Percentiles rank a stretch among this genome's conserved stretches.
Conservation (phyloP, 2,113 vertebrate genomes). For the Podarcis raffonei region DNA sequence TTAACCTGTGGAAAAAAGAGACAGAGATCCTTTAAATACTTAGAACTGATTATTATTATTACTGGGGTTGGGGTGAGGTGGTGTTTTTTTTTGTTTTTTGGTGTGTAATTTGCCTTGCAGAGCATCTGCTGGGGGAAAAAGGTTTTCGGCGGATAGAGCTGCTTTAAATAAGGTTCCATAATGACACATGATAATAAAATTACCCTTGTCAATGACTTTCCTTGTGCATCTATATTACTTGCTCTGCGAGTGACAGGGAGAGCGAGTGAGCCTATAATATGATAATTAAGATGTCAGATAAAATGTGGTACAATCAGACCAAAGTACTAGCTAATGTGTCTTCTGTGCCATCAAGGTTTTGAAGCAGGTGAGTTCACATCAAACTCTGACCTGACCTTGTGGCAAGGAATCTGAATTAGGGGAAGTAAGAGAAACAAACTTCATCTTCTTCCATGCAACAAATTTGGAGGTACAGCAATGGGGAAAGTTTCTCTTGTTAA, state of each 20-base stretch:
- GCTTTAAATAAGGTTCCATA: neutral
- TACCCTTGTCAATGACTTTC: constrained; percentile 21
- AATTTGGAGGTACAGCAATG: neutral
- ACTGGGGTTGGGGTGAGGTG: too few species aligned
- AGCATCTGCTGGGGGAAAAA: neutral
- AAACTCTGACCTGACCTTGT: neutral
- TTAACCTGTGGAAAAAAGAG: neutral
- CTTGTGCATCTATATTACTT: neutral
- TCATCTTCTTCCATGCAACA: neutral
- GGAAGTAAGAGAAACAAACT: neutral
- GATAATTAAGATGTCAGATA: constrained; percentile 33
- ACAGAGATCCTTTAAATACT: too few species aligned
- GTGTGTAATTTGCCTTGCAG: neutral
- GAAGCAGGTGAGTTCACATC: neutral
- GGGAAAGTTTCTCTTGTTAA: neutral
- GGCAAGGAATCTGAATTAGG: neutral
- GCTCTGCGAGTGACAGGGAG: constrained; percentile 18
- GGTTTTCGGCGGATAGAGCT: neutral
- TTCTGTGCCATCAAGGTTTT: neutral
- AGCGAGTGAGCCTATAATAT: constrained; percentile 22
- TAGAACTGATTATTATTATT: too few species aligned
- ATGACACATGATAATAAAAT: constrained; percentile 32
- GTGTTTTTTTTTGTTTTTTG: neutral
- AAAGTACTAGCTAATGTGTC: neutral
- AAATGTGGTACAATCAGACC: constrained; percentile 3